These are phyloP conservation scores for Dromiciops gliroides DNA, from an alignment of 2,113 vertebrate genomes.

Conservation along the genomic window DNA sequence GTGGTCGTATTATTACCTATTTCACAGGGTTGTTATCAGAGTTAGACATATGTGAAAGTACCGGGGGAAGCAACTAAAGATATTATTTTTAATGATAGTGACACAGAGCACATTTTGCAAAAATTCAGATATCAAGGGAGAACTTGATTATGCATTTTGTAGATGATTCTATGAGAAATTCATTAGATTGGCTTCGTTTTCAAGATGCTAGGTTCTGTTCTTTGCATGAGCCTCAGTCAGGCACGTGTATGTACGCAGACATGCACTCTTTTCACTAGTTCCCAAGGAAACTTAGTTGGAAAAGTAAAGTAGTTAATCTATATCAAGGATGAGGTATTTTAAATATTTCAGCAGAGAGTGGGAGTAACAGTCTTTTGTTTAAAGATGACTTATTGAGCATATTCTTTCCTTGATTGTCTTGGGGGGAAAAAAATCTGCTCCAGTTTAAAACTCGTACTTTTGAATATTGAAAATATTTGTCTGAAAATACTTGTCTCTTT, in stretches of 20 bases:
- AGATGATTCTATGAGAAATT: constrained; percentile 52
- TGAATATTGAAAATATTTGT: neutral
- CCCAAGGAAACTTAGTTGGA: constrained; percentile 75
- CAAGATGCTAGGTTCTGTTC: constrained; percentile 71
- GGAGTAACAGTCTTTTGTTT: neutral
- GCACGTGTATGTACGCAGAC: rapidly evolving
- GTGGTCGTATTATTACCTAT: neutral
- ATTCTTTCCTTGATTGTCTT: neutral
- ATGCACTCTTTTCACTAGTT: constrained; percentile 60
- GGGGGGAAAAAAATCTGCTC: neutral
- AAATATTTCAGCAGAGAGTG: constrained; percentile 19
- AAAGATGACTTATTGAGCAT: neutral
- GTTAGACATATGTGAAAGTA: neutral
- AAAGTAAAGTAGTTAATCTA: constrained; percentile 62
- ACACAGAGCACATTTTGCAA: neutral
- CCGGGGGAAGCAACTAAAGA: neutral
- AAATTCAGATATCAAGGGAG: constrained; percentile 20
- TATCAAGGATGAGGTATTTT: constrained; percentile 51
- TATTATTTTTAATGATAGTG: constrained; percentile 31
- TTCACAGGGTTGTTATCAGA: neutral
- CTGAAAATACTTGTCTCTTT: constrained; percentile 34
- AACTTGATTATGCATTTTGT: constrained; percentile 61
- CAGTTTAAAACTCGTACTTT: constrained; percentile 15
- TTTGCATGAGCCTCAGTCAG: constrained; percentile 9
- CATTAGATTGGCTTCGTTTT: constrained; percentile 62